phyloP scores from a whole-genome alignment of 2,113 vertebrate species.

The Astur gentilis region DNA sequence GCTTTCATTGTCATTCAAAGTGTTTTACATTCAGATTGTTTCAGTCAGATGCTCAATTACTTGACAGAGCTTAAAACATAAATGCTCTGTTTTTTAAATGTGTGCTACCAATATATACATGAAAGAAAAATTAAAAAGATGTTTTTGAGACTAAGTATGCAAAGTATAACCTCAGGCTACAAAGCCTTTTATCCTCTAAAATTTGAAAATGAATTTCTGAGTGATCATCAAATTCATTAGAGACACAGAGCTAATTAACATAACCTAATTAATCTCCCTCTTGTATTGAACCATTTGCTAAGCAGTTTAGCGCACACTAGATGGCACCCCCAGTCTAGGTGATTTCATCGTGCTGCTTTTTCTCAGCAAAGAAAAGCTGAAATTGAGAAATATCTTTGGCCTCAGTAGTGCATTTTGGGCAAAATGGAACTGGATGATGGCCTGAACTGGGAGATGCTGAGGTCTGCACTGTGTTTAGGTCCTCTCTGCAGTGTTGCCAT shows the following conservation, averaged over 20 bases:
- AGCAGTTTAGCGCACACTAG: conserved; percentile 31
- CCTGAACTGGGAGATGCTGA: neutral
- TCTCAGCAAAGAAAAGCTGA: neutral
- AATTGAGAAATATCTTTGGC: neutral
- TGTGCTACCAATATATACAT: neutral
- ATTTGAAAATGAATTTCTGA: neutral
- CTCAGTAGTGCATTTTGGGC: neutral
- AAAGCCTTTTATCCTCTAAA: neutral
- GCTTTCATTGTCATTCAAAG: neutral
- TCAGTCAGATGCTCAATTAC: neutral
- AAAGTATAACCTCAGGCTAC: neutral
- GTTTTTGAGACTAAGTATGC: neutral
- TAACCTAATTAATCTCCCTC: neutral
- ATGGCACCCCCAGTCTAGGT: conserved; percentile 18
- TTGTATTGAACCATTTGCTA: neutral
- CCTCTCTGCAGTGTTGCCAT: rapidly evolving
- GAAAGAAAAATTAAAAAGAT: conserved; percentile 24
- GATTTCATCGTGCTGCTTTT: neutral
- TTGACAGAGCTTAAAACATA: neutral
- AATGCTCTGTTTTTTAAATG: neutral
- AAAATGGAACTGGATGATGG: neutral
- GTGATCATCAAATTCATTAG: neutral
- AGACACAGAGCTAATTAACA: neutral
- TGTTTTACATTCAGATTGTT: neutral
- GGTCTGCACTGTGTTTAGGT: neutral